A percentile compares a stretch with the other conserved stretches of the same genome.
Evolutionary conservation across 2,797 vertebrate genomes (phyloP).

Genomic region (Squalus acanthias): DNA sequence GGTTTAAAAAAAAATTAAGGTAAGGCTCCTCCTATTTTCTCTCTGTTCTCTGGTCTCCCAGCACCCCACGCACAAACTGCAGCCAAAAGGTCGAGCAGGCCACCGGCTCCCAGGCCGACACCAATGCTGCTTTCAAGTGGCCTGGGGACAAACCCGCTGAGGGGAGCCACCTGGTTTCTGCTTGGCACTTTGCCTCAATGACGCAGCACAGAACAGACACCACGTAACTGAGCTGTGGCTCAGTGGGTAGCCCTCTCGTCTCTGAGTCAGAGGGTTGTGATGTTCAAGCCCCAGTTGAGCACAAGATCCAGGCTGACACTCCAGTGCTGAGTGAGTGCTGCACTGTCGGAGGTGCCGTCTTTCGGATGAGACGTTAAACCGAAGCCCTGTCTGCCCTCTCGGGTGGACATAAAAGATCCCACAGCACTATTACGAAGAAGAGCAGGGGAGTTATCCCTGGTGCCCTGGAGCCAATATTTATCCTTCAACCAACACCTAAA

Average conservation of each 20-base stretch:
- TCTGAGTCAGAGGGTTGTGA: not conserved
- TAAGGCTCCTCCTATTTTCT: not conserved
- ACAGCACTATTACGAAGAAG: no score
- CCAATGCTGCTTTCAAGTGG: not conserved
- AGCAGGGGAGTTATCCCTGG: no score
- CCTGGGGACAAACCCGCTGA: not conserved
- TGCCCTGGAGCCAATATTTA: no score
- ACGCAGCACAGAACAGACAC: not conserved
- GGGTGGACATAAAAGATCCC: no score
- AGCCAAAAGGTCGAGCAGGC: not conserved
- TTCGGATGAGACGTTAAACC: no score
- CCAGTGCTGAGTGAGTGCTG: no score
- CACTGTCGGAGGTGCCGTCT: no score
- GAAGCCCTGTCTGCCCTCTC: no score
- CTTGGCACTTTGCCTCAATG: not conserved
- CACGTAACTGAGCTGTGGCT: not conserved
- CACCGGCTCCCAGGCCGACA: not conserved
- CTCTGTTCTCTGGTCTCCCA: not conserved
- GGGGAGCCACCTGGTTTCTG: no score
- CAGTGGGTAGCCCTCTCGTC: not conserved
- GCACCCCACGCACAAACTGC: not conserved
- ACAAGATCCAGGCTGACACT: not conserved
- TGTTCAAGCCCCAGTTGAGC: not conserved
- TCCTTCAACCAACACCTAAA: no score
- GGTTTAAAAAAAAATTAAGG: not conserved